Conservation (phyloP, 1,140 invertebrate genomes). For the Spodoptera litura region DNA sequence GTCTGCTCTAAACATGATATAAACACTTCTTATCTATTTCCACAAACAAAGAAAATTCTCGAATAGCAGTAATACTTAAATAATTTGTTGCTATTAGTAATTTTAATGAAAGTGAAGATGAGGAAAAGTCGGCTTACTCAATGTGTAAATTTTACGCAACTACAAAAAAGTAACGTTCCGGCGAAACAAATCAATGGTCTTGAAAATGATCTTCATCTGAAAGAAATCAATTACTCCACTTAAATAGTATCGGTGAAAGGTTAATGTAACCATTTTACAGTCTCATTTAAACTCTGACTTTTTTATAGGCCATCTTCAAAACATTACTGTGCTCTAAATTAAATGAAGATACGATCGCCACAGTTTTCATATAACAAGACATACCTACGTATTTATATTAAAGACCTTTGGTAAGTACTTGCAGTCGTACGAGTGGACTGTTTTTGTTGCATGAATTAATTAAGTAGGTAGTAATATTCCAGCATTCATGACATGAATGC, state of each 20-base stretch:
- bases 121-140: not conserved
- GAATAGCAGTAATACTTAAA: not conserved
- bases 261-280: slow-evolving; percentile 75
- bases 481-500: not conserved
- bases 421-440: not conserved
- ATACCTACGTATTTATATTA: slow-evolving; percentile 27
- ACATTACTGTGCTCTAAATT: slow-evolving; percentile 69
- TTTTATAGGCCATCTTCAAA: slow-evolving; percentile 65
- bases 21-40: not conserved
- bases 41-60: not conserved
- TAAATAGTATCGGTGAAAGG: slow-evolving; percentile 71
- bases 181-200: slow-evolving; percentile 7
- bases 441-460: slow-evolving; percentile 25
- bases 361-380: slow-evolving; percentile 46
- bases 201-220: slow-evolving; percentile 48
- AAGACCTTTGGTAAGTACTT: slow-evolving; percentile 19
- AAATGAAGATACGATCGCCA: slow-evolving; percentile 60
- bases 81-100: too few species aligned
- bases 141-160: not conserved
- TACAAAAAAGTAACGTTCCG: slow-evolving; percentile 1
- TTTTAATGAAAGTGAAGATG: too few species aligned
- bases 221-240: slow-evolving; percentile 69
- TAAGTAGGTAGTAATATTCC: slow-evolving; percentile 16
- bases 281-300: slow-evolving; percentile 63
- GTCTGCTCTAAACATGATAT: not conserved